These are phyloP conservation scores for Anagrus nilaparvatae DNA, from an alignment of 1,140 invertebrate genomes.

Conservation along the genomic window DNA sequence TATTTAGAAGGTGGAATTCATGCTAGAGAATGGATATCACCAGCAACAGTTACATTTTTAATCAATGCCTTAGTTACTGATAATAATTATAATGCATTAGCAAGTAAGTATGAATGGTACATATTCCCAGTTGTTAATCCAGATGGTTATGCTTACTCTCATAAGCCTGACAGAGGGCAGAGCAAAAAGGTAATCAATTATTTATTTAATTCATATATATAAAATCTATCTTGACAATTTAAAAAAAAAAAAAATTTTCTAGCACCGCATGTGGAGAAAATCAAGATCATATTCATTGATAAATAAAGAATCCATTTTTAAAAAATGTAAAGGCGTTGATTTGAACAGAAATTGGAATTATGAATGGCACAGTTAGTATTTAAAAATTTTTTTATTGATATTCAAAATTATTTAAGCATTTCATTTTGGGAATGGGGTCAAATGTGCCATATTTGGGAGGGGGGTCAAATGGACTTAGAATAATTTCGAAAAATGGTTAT, in stretches of 20 bases:
- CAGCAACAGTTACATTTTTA: constrained; percentile 58
- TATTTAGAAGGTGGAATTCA: constrained; percentile 59
- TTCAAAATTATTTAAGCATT: too few relatives aligned
- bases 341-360: constrained; percentile 65
- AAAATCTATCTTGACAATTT: constrained; percentile 2
- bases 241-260: not conserved
- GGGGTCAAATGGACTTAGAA: too few relatives aligned
- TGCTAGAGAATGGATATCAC: constrained; percentile 69
- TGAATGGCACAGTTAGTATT: constrained; percentile 50
- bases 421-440: too few relatives aligned
- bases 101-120: constrained; percentile 57
- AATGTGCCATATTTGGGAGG: too few relatives aligned
- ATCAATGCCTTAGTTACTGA: constrained; percentile 50
- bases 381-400: constrained; percentile 8
- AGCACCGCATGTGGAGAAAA: not conserved
- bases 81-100: constrained; percentile 37
- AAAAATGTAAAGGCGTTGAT: constrained; percentile 52
- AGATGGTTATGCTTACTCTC: constrained; percentile 69
- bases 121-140: constrained; percentile 62
- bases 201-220: too few relatives aligned
- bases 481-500: too few relatives aligned
- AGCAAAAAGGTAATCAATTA: constrained; percentile 17
- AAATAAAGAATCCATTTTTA: constrained; percentile 22
- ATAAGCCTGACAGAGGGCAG: constrained; percentile 49
- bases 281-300: not conserved